Percentiles rank a stretch among this genome's conserved stretches.
phyloP scores from a whole-genome alignment of 2,888 invertebrate species.

The Laspeyria flexula region DNA sequence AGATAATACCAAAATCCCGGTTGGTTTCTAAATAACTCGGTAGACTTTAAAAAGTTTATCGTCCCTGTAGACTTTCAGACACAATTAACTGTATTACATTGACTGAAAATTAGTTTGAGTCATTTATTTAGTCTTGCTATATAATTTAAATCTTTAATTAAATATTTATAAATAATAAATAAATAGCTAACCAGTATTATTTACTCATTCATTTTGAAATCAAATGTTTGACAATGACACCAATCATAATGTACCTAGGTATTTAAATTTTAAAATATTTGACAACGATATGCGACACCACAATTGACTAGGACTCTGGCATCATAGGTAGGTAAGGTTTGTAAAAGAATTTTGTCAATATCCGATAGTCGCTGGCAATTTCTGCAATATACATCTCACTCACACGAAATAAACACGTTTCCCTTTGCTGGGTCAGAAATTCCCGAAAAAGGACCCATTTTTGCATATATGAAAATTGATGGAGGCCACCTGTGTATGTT shows the following conservation, averaged over 20 bases:
- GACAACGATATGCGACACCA: too few species aligned
- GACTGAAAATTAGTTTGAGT: constrained; percentile 1
- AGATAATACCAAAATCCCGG: constrained; percentile 43
- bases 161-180: too few species aligned
- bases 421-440: background rate
- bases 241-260: too few species aligned
- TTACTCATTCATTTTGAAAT: too few species aligned
- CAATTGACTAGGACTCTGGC: too few species aligned
- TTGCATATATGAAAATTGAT: constrained; percentile 21
- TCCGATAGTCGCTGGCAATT: background rate
- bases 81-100: constrained; percentile 13
- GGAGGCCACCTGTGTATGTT: background rate
- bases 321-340: too few species aligned
- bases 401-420: background rate
- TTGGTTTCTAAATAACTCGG: constrained; percentile 31
- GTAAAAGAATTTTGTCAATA: too few species aligned
- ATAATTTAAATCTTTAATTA: background rate
- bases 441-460: background rate
- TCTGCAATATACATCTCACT: background rate
- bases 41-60: constrained; percentile 41
- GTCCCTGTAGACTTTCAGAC: constrained; percentile 31
- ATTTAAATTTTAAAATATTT: too few species aligned
- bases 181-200: too few species aligned
- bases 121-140: background rate
- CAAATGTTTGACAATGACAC: too few species aligned